These are phyloP conservation scores for Silurus lanzhouensis DNA, from an alignment of 2,797 vertebrate genomes.

Conservation along the genomic window DNA sequence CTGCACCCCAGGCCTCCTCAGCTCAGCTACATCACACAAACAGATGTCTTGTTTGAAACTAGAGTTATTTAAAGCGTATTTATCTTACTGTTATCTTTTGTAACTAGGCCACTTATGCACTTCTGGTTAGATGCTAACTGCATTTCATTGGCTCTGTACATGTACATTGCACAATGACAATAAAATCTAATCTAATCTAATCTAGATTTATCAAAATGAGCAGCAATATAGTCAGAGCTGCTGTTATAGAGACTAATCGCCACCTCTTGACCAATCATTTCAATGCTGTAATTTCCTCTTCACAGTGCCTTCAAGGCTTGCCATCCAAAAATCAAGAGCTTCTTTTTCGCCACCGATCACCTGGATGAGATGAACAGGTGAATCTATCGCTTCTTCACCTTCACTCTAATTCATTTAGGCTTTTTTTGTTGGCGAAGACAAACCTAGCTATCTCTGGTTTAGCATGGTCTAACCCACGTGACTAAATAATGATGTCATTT, in stretches of 20 bases:
- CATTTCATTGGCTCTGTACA: too few species aligned
- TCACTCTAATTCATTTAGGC: not conserved
- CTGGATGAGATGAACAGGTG: conserved; percentile 84
- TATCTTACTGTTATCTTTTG: not conserved
- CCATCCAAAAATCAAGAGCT: conserved; percentile 81
- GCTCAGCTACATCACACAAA: too few species aligned
- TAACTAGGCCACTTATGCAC: too few species aligned
- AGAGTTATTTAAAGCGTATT: not conserved
- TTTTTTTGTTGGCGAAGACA: not conserved
- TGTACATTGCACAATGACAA: too few species aligned
- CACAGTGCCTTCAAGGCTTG: conserved; percentile 79
- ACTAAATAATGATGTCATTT: not conserved
- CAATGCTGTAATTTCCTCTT: not conserved
- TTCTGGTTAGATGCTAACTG: too few species aligned
- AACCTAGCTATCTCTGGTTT: not conserved
- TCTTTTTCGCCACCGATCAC: conserved; percentile 74
- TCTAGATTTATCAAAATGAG: not conserved
- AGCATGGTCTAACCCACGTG: not conserved
- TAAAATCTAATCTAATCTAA: too few species aligned
- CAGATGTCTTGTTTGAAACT: too few species aligned
- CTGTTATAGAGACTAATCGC: not conserved
- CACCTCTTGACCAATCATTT: not conserved
- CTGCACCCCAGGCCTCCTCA: too few species aligned
- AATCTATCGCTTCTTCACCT: not conserved
- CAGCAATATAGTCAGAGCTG: not conserved